These are phyloP conservation scores for Bombus confusus DNA, from an alignment of 1,140 invertebrate species.

Conservation along the genomic window DNA sequence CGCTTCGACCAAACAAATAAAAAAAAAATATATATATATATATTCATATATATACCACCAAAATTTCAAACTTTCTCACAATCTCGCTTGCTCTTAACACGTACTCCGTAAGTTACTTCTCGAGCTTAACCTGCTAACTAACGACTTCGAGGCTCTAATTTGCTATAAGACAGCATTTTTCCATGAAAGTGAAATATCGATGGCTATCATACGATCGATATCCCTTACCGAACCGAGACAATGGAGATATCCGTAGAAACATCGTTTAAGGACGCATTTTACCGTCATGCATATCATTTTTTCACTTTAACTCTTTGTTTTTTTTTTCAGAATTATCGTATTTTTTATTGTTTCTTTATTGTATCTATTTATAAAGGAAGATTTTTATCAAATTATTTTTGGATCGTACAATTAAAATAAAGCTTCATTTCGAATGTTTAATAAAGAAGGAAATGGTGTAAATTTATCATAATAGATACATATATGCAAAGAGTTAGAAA, in stretches of 20 bases:
- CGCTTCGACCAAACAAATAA: conserved; percentile 67
- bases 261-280: neutral
- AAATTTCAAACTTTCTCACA: conserved; percentile 51
- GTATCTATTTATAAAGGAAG: too few relatives aligned
- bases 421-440: too few relatives aligned
- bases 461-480: neutral
- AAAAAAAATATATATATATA: conserved; percentile 30
- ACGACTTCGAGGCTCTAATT: conserved; percentile 22
- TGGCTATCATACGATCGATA: neutral
- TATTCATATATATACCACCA: neutral
- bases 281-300: neutral
- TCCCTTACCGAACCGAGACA: neutral
- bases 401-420: too few relatives aligned
- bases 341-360: neutral
- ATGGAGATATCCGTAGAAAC: neutral
- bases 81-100: conserved; percentile 73
- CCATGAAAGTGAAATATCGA: neutral
- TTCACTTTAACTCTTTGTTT: neutral
- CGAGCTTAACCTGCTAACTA: conserved; percentile 53
- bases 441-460: neutral
- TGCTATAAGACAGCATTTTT: neutral
- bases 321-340: too few relatives aligned
- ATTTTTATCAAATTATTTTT: neutral
- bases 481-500: neutral
- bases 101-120: conserved; percentile 60